These are phyloP conservation scores for Euclidia mi DNA, from an alignment of 2,888 invertebrate genomes.

Conservation along the genomic window DNA sequence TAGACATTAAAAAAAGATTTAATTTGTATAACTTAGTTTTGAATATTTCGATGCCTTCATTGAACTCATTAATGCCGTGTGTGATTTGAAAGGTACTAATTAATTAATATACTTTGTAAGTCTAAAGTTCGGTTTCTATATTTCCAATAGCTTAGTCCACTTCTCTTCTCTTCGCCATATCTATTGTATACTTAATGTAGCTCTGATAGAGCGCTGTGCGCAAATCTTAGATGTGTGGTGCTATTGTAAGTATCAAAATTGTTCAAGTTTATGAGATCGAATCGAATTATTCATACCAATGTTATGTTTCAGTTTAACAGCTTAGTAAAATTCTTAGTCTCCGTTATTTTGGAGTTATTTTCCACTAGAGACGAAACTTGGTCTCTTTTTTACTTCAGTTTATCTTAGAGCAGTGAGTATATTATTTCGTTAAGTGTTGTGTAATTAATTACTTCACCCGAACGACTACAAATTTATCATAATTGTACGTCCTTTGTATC, in stretches of 20 bases:
- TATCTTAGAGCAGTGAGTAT: neutral
- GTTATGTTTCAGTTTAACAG: neutral
- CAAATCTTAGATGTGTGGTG: slow-evolving; percentile 79
- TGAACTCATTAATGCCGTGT: slow-evolving; percentile 24
- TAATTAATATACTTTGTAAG: slow-evolving; percentile 43
- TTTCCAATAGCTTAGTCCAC: slow-evolving; percentile 49
- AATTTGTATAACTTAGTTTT: slow-evolving; percentile 11
- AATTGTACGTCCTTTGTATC: no score
- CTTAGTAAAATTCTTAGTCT: neutral
- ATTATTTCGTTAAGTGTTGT: no score
- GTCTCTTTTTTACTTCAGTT: neutral
- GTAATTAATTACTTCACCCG: no score
- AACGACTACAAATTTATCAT: slow-evolving; percentile 16
- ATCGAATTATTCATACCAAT: neutral
- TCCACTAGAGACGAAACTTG: neutral
- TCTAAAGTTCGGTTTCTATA: slow-evolving; percentile 56
- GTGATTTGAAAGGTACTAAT: slow-evolving; percentile 54
- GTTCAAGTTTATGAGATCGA: slow-evolving; percentile 17
- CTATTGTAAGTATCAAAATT: slow-evolving; percentile 67
- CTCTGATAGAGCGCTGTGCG: slow-evolving; percentile 41
- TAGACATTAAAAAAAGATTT: slow-evolving; percentile 14
- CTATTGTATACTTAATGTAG: slow-evolving; percentile 52
- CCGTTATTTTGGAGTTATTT: neutral
- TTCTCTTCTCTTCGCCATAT: slow-evolving; percentile 69
- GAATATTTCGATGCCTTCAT: slow-evolving; percentile 28